These are phyloP conservation scores for Heteronetta atricapilla DNA, from an alignment of 2,113 vertebrate species.

Conservation along the genomic window DNA sequence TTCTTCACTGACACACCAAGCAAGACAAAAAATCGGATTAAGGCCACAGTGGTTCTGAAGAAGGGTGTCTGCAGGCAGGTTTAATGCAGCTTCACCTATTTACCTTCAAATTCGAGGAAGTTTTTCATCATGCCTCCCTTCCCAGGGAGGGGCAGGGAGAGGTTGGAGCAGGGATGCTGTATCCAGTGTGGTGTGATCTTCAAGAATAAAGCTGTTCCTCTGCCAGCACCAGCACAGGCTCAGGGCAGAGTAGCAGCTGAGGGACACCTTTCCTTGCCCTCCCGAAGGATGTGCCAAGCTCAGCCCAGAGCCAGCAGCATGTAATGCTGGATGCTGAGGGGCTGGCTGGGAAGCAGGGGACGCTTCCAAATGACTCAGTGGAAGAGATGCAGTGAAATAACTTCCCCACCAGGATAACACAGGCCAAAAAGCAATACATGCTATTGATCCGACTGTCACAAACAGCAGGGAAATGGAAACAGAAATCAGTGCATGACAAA, in stretches of 20 bases:
- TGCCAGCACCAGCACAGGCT: neutral
- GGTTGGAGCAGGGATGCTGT: accelerated
- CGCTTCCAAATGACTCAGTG: slow-evolving; percentile 11
- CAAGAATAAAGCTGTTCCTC: neutral
- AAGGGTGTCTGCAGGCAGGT: neutral
- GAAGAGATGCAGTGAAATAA: neutral
- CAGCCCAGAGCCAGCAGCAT: neutral
- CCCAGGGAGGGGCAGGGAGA: neutral
- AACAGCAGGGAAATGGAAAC: neutral
- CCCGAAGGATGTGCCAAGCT: neutral
- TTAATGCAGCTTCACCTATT: neutral
- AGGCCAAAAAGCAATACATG: neutral
- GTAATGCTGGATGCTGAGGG: neutral
- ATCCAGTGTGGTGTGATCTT: neutral
- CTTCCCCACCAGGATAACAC: neutral
- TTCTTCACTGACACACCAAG: neutral
- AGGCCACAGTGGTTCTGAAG: neutral
- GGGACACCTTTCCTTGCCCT: neutral
- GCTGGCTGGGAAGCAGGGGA: neutral
- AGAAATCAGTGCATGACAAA: neutral
- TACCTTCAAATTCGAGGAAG: neutral
- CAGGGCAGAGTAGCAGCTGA: neutral
- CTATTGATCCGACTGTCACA: neutral
- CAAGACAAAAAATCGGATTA: neutral
- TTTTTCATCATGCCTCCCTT: neutral